Evolutionary conservation across 2,113 vertebrate species (phyloP).

Genomic region (Xiphorhynchus elegans): DNA sequence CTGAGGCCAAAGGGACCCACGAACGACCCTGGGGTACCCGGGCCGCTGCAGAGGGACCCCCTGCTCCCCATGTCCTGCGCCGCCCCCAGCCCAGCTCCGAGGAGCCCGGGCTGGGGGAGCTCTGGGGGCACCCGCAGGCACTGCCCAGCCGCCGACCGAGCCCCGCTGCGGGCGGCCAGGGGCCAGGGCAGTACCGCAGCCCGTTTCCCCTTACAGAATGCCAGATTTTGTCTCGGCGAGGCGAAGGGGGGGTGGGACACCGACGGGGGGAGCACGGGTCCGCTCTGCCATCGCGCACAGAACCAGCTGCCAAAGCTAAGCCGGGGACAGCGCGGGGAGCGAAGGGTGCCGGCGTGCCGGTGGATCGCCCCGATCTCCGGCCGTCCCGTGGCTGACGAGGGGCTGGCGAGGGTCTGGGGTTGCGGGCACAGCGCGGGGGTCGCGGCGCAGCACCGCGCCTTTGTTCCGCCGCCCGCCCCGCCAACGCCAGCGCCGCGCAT

Average conservation of each 20-base stretch:
- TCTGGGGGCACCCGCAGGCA: not conserved
- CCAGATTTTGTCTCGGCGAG: not conserved
- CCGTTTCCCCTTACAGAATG: not conserved
- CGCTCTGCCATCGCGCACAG: not conserved
- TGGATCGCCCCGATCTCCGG: not conserved
- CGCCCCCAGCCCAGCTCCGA: not conserved
- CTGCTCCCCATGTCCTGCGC: not conserved
- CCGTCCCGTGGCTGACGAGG: no score
- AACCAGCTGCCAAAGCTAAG: not conserved
- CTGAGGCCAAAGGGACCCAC: not conserved
- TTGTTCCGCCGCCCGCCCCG: not conserved
- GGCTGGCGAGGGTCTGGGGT: not conserved
- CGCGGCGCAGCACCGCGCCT: not conserved
- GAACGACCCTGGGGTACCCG: not conserved
- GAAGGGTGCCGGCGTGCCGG: not conserved
- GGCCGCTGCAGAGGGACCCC: not conserved
- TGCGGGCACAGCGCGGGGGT: not conserved
- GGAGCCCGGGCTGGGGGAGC: not conserved
- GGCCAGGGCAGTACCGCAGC: not conserved
- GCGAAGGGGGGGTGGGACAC: no score
- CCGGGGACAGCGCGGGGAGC: not conserved
- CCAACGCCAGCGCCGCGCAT: conserved; percentile 64
- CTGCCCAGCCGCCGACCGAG: not conserved
- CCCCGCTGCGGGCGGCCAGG: not conserved
- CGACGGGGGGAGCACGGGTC: no score